Conservation (phyloP, 1,140 invertebrate genomes). For the Eriosoma lanigerum region DNA sequence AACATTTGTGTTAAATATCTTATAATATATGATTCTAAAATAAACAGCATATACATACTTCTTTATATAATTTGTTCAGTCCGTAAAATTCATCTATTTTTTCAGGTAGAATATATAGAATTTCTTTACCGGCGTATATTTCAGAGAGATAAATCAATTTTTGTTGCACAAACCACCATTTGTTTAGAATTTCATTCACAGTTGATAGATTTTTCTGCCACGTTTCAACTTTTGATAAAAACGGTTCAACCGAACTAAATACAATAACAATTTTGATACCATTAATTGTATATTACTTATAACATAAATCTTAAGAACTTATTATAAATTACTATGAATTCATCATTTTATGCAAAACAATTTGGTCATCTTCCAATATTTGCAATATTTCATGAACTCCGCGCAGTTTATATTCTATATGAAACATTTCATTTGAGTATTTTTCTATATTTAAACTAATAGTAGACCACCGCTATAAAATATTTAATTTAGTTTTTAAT, state of each 20-base stretch:
- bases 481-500: neutral
- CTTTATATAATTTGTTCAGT: conserved; percentile 6
- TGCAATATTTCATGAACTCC: conserved; percentile 18
- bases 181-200: conserved; percentile 82
- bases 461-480: conserved; percentile 29
- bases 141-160: conserved; percentile 89
- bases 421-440: neutral
- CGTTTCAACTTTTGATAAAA: conserved; percentile 74
- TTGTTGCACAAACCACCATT: conserved; percentile 79
- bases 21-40: too few relatives aligned
- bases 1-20: too few relatives aligned
- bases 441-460: conserved; percentile 14
- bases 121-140: conserved; percentile 22
- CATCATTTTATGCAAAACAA: conserved; percentile 43
- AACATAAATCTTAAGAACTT: too few relatives aligned
- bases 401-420: conserved; percentile 1
- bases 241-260: conserved; percentile 71
- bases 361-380: conserved; percentile 31
- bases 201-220: conserved; percentile 80
- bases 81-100: neutral
- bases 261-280: too few relatives aligned
- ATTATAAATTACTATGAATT: conserved; percentile 1
- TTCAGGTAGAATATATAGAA: neutral
- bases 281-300: too few relatives aligned
- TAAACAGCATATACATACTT: neutral